Percentiles rank a stretch among this genome's conserved stretches.
phyloP scores from a whole-genome alignment of 2,888 invertebrate genomes.

The Salticus scenicus region DNA sequence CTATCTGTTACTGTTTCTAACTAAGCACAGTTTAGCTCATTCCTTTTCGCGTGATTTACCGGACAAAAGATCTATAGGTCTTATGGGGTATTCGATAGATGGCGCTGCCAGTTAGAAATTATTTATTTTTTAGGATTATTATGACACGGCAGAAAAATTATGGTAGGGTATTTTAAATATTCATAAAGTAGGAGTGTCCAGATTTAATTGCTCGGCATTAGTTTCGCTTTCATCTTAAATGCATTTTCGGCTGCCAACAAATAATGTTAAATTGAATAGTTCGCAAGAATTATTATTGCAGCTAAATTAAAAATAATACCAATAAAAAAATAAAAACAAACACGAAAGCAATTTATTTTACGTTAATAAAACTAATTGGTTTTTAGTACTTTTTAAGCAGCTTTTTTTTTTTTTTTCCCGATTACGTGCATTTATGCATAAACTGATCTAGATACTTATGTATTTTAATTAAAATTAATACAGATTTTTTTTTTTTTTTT shows the following conservation, averaged over 20 bases:
- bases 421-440: too few species aligned
- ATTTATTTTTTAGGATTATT: neutral
- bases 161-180: slow-evolving; percentile 15
- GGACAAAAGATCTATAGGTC: neutral
- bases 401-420: too few species aligned
- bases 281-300: too few species aligned
- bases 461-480: too few species aligned
- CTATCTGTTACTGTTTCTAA: slow-evolving; percentile 30
- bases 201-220: slow-evolving; percentile 20
- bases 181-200: slow-evolving; percentile 16
- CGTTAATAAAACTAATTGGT: too few species aligned
- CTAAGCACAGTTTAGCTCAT: slow-evolving; percentile 3
- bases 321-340: too few species aligned
- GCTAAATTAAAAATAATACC: too few species aligned
- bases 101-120: slow-evolving; percentile 14
- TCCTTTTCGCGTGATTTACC: slow-evolving; percentile 5
- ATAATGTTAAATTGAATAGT: neutral
- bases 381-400: too few species aligned
- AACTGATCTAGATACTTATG: too few species aligned
- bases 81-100: slow-evolving; percentile 1
- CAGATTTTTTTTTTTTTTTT: too few species aligned
- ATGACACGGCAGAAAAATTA: neutral
- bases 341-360: too few species aligned
- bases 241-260: neutral
- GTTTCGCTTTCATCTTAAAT: neutral